Base-by-base conservation (phyloP, 2,113 vertebrate species). In the Condylura cristata region DNA sequence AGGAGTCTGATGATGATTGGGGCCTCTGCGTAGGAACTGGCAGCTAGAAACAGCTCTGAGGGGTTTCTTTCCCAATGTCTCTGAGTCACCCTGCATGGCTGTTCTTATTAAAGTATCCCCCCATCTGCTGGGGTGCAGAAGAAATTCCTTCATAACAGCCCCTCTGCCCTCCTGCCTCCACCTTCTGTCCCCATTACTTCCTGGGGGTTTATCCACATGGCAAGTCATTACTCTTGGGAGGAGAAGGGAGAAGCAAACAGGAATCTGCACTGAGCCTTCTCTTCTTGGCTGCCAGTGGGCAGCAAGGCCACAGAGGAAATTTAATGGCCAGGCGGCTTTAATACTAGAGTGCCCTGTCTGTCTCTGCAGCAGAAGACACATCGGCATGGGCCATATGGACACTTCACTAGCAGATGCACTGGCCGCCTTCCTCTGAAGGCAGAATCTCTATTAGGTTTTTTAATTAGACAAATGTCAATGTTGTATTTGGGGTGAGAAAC, bases 391-490 rank as follows among this genome's bases (percentile, higher is more conserved):
- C 91, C 95, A 93, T 84, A 90, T 95, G 96, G 94, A 94, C 65
- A 74, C 71, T 92, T 61, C 16, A 68, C 63, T 68, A 75, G 89
- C 92, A 93, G 97, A 94, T 84, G 65, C 72, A 87, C 41, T 56
- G 87, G 75, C 66, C 4, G 3, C 74, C 44, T 96, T 85, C 63
- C 93, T 97, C 92, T 93, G 88, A 70, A 84, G 89, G 94, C 53
- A 91, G 83, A 96, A 53, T 95, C 86, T 93, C 87, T 90, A 90
- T 91, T 96, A 95, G 92, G 60, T 76, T 91, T 96, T 95, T 96
- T 93, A 96, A 97, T 97, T 95, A 97, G 91, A 89, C 87, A 92
- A 96, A 93, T 95, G 90, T 94, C 94, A 96, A 70, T 95, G 87
- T 96, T 94, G 89, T 91, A 86, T 96, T 94, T 4, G 1, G 82